phyloP scores from a whole-genome alignment of 1,140 invertebrate species.

The Drosophila trapezifrons region DNA sequence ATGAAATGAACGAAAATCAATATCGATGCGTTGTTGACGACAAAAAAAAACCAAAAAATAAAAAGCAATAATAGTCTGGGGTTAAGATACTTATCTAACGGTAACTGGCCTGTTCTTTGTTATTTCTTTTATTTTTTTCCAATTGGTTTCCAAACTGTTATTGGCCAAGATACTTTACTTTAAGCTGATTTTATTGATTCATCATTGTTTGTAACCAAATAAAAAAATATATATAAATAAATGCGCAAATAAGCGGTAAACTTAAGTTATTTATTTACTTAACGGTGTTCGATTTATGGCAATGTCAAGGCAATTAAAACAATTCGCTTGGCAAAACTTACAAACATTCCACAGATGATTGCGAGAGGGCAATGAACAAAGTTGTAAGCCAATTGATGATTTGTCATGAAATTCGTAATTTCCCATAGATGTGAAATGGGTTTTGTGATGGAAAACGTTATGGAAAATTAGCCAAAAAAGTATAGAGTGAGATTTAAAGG shows the following conservation, averaged over 20 bases:
- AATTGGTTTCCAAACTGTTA: conserved; percentile 25
- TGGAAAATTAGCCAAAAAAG: too few relatives aligned
- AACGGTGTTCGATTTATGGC: conserved; percentile 20
- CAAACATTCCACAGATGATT: conserved; percentile 20
- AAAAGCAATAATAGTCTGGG: conserved; percentile 16
- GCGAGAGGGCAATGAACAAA: conserved; percentile 35
- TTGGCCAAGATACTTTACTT: conserved; percentile 19
- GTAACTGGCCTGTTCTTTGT: conserved; percentile 10
- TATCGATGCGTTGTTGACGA: neutral
- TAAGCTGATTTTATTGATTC: conserved; percentile 34
- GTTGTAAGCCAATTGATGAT: conserved; percentile 10
- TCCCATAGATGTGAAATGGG: neutral
- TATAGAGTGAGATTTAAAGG: neutral
- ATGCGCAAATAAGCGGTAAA: conserved; percentile 11
- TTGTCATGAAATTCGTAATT: conserved; percentile 21
- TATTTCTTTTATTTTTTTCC: neutral
- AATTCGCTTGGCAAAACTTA: conserved; percentile 31
- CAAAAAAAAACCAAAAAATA: conserved; percentile 4
- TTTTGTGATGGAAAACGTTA: neutral
- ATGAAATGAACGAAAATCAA: conserved; percentile 47
- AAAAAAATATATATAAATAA: neutral
- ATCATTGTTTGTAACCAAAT: conserved; percentile 11
- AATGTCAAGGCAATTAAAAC: conserved; percentile 43
- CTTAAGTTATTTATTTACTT: conserved; percentile 16
- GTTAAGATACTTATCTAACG: conserved; percentile 45